Percentiles rank a stretch among this genome's conserved stretches.
These are phyloP conservation scores for Cyclopterus lumpus DNA, from an alignment of 2,797 vertebrate species.

Conservation along the genomic window DNA sequence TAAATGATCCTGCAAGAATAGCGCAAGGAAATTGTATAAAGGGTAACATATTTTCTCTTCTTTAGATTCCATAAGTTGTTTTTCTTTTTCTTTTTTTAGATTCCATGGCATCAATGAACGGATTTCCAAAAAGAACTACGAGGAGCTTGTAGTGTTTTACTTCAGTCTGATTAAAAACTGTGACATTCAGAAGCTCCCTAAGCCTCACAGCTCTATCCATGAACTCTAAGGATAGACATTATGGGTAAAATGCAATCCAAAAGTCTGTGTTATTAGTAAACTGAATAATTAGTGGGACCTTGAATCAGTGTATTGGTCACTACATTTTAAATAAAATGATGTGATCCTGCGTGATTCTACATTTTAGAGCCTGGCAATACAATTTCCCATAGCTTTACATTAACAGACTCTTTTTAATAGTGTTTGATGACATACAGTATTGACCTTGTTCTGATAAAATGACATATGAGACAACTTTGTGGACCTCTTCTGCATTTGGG, in stretches of 20 bases:
- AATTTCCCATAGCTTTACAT: not conserved
- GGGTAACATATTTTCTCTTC: not conserved
- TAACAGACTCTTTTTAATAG: not conserved
- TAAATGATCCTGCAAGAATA: not conserved
- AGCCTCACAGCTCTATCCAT: slow-evolving; percentile 80
- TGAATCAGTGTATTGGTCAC: not conserved
- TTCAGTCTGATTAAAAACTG: slow-evolving; percentile 92
- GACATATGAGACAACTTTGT: accelerated
- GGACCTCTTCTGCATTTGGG: not conserved
- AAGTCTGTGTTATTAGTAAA: not conserved
- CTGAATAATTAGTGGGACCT: not conserved
- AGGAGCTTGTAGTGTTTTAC: slow-evolving; percentile 89
- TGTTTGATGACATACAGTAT: not conserved
- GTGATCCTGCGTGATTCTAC: not conserved
- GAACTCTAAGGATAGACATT: slow-evolving; percentile 84
- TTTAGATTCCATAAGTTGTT: not conserved
- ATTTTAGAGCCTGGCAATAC: not conserved
- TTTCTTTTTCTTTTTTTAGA: slow-evolving; percentile 73
- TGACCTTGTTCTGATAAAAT: slow-evolving; percentile 1
- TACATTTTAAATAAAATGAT: not conserved
- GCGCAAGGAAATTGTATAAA: not conserved
- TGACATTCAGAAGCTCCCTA: slow-evolving; percentile 81
- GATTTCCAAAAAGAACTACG: slow-evolving; percentile 89
- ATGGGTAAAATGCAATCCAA: not conserved
- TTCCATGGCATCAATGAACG: slow-evolving; percentile 95